Evolutionary conservation across 2,888 invertebrate species (phyloP).

Genomic region (Lasioglossum pauxillum): DNA sequence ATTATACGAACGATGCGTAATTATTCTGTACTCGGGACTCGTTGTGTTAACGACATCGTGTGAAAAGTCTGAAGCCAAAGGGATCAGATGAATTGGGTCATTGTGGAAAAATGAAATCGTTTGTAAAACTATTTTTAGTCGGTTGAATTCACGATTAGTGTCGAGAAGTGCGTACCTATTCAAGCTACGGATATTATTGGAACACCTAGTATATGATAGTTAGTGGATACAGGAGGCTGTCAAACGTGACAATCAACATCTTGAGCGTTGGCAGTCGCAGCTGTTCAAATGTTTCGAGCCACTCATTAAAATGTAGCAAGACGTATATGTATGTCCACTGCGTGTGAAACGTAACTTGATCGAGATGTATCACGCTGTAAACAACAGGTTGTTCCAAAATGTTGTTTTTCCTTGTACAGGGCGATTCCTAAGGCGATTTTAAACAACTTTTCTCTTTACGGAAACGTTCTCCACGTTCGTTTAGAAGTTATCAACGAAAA

Average conservation of each 20-base stretch:
- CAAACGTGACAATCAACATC: slow-evolving; percentile 13
- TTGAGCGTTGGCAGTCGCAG: slow-evolving; percentile 16
- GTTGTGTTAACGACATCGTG: background rate
- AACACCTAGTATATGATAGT: slow-evolving; percentile 3
- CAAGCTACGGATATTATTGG: slow-evolving; percentile 1
- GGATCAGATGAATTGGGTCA: background rate
- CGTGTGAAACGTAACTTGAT: no score
- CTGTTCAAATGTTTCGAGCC: background rate
- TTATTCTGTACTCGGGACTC: background rate
- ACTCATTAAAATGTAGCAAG: no score
- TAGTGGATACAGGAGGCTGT: slow-evolving; percentile 2
- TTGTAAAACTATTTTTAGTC: background rate
- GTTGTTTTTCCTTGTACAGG: no score
- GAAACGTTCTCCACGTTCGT: no score
- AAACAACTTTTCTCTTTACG: no score
- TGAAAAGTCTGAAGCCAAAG: background rate
- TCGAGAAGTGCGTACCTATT: background rate
- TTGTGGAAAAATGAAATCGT: background rate
- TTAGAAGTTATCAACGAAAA: no score
- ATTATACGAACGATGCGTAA: background rate
- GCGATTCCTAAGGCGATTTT: no score
- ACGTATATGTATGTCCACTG: no score
- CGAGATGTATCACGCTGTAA: no score
- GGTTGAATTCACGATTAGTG: background rate
- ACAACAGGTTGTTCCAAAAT: no score